Evolutionary conservation across 2,888 invertebrate species (phyloP), one percentile per base, ranked within the genome.

Genomic region (Stenodema calcarata): DNA sequence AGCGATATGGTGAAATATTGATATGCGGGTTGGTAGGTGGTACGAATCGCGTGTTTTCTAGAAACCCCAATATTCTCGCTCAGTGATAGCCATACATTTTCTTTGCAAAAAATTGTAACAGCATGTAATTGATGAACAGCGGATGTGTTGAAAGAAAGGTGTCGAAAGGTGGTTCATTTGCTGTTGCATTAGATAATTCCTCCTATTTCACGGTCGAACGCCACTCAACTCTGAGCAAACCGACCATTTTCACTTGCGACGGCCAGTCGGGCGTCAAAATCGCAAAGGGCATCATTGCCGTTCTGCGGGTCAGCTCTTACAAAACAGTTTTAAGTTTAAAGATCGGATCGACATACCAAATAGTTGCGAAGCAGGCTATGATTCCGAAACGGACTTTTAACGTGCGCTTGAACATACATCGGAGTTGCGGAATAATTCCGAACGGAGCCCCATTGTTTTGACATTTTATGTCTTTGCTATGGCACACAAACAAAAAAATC

Each of bases 221-320:
- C 35, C n/a, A 42, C 44, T 44, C 78, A 78, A 23, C 42, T 27
- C 44, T 42, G 35, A 12, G 44, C 78, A 18, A 78, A 78, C 41
- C 12, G 78, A 44, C 28, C 12, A 80, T 50, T 80, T 80, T 80
- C 80, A 80, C 80, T 80, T 78, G 78, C 50, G 80, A 54, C 69
- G 70, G 27, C 69, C 70, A 27, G 41, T 69, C 69, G 41, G 82
- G 82, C 82, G 82, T 82, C 82, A 82, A 82, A 82, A 82, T 82
- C 82, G 82, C 42, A 82, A 82, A 82, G 82, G 82, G 82, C 82
- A 82, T 82, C 80, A 35, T 50, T n/a, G 16, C 50, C 30, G 12
- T 47, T 82, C 27, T 11, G 28, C 50, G 80, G 80, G 41, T 42
- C 50, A 18, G 16, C 47, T 80, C 27, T 80, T 80, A 54, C 80